phyloP scores from a whole-genome alignment of 2,113 vertebrate species.

The Struthidea cinerea region DNA sequence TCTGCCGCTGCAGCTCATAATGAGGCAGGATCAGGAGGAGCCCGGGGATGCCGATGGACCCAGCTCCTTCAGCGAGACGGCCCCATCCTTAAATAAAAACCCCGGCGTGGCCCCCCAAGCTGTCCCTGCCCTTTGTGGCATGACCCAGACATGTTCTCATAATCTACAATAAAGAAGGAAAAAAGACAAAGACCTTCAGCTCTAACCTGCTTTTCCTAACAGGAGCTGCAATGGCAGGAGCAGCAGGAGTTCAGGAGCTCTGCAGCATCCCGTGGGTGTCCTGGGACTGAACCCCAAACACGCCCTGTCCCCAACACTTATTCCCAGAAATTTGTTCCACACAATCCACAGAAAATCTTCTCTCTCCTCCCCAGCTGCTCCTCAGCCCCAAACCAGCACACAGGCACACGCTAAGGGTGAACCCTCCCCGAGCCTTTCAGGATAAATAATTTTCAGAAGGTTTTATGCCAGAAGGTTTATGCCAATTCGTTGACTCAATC shows the following conservation, averaged over 20 bases:
- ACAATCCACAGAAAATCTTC: neutral
- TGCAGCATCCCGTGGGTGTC: accelerated
- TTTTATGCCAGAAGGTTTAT: neutral
- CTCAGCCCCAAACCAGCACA: neutral
- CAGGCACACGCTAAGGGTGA: neutral
- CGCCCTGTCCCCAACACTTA: neutral
- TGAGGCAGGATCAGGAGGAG: neutral
- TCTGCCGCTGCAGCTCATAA: neutral
- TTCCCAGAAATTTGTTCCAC: neutral
- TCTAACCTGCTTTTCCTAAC: neutral
- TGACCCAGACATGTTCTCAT: neutral
- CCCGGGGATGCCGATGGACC: accelerated
- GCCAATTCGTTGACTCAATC: neutral
- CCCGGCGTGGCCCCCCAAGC: neutral
- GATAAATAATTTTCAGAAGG: neutral
- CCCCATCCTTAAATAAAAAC: neutral
- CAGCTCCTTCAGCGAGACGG: accelerated
- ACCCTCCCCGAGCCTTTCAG: neutral
- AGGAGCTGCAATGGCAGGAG: neutral
- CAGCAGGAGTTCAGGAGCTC: neutral
- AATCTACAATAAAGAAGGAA: neutral
- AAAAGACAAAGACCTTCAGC: neutral
- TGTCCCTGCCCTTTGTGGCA: neutral
- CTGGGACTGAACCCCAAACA: neutral
- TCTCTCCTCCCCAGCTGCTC: neutral